Evolutionary conservation across 2,113 vertebrate species (phyloP).

Genomic region (Pandion haliaetus): DNA sequence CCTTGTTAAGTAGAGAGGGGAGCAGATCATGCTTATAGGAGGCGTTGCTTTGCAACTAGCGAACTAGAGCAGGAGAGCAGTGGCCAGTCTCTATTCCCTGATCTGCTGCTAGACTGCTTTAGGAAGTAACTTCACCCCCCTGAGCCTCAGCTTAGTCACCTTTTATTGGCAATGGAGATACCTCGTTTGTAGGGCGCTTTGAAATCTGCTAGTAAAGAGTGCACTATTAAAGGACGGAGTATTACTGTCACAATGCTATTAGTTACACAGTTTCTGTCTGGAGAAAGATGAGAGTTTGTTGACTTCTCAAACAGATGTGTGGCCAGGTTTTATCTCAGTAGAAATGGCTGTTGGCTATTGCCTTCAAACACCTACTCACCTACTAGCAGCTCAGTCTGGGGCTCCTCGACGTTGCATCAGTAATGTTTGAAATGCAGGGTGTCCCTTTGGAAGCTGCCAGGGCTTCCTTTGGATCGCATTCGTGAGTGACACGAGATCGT

Average conservation of each 20-base stretch:
- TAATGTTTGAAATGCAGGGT: background rate
- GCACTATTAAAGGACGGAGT: background rate
- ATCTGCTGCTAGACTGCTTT: background rate
- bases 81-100: background rate
- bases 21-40: background rate
- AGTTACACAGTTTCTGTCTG: background rate
- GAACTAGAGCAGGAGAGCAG: background rate
- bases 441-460: background rate
- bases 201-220: background rate
- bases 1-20: background rate
- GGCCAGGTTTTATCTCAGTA: background rate
- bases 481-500: rapidly evolving
- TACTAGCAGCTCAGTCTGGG: background rate
- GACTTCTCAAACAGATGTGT: background rate
- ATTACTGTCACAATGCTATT: background rate
- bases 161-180: background rate
- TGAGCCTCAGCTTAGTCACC: background rate
- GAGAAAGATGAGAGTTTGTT: background rate
- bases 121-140: background rate
- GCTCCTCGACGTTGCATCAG: rapidly evolving
- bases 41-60: background rate
- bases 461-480: background rate
- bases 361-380: background rate
- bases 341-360: background rate
- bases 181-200: background rate